Evolutionary conservation across 1,140 invertebrate genomes (phyloP).

Genomic region (Pseudobourletiella spinata): DNA sequence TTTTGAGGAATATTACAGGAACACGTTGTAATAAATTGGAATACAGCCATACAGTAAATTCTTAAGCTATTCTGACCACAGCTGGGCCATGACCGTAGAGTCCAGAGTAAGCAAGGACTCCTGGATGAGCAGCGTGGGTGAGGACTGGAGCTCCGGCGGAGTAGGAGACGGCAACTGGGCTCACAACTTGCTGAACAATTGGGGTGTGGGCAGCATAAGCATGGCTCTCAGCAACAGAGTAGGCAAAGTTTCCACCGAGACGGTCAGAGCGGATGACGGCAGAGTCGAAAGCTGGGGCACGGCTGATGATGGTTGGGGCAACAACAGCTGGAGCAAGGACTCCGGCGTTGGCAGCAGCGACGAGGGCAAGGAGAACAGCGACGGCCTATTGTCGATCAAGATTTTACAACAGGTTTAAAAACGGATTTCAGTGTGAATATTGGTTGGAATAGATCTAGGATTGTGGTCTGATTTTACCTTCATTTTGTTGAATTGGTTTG

Average conservation of each 20-base stretch:
- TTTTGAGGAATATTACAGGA: too few species aligned
- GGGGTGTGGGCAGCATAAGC: slow-evolving; percentile 45
- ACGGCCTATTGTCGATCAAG: too few species aligned
- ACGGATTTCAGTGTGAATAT: too few species aligned
- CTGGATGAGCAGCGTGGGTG: too few species aligned
- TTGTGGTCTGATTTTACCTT: too few species aligned
- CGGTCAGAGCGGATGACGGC: slow-evolving; percentile 47
- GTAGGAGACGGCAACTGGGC: slow-evolving; percentile 40
- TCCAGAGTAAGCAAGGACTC: background rate
- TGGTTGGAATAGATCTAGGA: too few species aligned
- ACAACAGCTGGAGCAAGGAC: slow-evolving; percentile 32
- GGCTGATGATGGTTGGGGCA: slow-evolving; percentile 39
- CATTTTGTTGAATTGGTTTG: too few species aligned
- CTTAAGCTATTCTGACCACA: background rate
- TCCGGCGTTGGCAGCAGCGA: slow-evolving; percentile 36
- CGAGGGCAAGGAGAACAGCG: slow-evolving; percentile 29
- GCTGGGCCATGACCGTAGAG: background rate
- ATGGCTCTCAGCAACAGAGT: slow-evolving; percentile 47
- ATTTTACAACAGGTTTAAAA: too few species aligned
- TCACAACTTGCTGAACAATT: slow-evolving; percentile 40
- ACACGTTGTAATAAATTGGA: too few species aligned
- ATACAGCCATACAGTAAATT: too few species aligned
- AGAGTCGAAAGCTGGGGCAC: slow-evolving; percentile 46
- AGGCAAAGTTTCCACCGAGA: slow-evolving; percentile 50
- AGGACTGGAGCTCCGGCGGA: slow-evolving; percentile 33